Evolutionary conservation across 30 jellyfish, hydroid and myxozoan species (phyloP), one percentile per base, ranked within the genome.

Genomic region (Hydra vulgaris): DNA sequence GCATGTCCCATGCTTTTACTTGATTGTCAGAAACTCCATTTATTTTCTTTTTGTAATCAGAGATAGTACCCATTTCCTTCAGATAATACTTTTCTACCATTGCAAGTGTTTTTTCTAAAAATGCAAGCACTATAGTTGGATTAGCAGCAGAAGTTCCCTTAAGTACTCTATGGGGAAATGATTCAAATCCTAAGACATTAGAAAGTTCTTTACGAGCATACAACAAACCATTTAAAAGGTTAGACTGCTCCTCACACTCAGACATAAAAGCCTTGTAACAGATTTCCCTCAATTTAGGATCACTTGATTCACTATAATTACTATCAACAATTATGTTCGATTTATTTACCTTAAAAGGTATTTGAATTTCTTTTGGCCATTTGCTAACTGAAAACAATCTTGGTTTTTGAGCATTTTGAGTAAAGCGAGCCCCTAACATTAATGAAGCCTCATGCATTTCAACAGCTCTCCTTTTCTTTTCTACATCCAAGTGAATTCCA

Each of bases 91-190:
- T 78, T 18, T 54, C 54, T n/a, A 90, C 83, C 54, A 81, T 81
- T 19, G 71, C 81, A 5, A 90, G 79, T 18, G 92, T 74, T 25
- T 82, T 87, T 8, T 69, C 81, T 40, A 90, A 73, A 69, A 90
- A 90, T 0, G 88, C 21, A n/a, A 8, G 74, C 15, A 85, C 98
- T 53, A 79, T 87, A 56, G 87, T 89, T 23, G 98, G 98, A 61
- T 66, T 25, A 19, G 89, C 52, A 19, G 95, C 98, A 95, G 85
- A 86, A 24, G 96, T 92, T 18, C 98, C 96, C 66, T 85, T 82
- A 54, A 92, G 78, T 0, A 95, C 86, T 16, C 96, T 81, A 16
- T 87, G 89, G 21, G 96, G 75, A 76, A 0, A 92, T 25, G 89
- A 83, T 16, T 92, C 74, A 84, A 92, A 92, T 23, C 98, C 98